Evolutionary conservation across 2,797 vertebrate species (phyloP), one percentile per base, ranked within the genome.

Genomic region (Urophycis tenuis): DNA sequence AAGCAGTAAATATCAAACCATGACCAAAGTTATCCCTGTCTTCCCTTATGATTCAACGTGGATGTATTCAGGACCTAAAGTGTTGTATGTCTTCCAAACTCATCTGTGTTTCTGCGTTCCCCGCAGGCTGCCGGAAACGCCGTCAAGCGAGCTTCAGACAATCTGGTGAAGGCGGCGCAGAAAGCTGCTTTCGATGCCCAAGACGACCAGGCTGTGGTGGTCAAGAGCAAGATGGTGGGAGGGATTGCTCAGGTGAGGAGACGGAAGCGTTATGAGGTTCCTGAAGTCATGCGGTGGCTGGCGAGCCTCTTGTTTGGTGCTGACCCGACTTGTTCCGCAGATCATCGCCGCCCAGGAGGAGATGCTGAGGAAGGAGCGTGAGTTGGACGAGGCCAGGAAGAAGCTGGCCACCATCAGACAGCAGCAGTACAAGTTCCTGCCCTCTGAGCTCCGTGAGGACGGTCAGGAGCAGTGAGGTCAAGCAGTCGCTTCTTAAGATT

Each of bases 391-490:
- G 81, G 97, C 97, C 0, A 91, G 97, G 79, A 98, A 95, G 92
- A 98, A 92, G 92, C 92, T 99, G 86, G 97, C 97, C 1, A 95
- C 93, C 91, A 99, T 99, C 91, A 86, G 97, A 71, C 95, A 99
- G 92, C 97, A 99, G 85, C 97, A 98, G 92, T 97, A 99, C 90
- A 99, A 98, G 91, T 99, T 99, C 90, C 93, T 99, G 64, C 97
- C 97, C 4, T 94, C 95, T 0, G 97, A 99, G 92, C 94, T 99
- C 85, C 91, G 95, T 81, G 95, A 97, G 0, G 96, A 98, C 73
- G 93, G 94, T 79, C 95, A 96, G 85, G 95, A 96, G 11, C 92
- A 93, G 88, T 93, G 90, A 93, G 83, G 15, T 14, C 0, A 45
- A 1, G 15, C 10, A 31, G 19, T 36, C 22, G 41, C 67, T 39